These are phyloP conservation scores for Anarrhichthys ocellatus DNA, from an alignment of 2,113 vertebrate genomes.

Conservation along the genomic window DNA sequence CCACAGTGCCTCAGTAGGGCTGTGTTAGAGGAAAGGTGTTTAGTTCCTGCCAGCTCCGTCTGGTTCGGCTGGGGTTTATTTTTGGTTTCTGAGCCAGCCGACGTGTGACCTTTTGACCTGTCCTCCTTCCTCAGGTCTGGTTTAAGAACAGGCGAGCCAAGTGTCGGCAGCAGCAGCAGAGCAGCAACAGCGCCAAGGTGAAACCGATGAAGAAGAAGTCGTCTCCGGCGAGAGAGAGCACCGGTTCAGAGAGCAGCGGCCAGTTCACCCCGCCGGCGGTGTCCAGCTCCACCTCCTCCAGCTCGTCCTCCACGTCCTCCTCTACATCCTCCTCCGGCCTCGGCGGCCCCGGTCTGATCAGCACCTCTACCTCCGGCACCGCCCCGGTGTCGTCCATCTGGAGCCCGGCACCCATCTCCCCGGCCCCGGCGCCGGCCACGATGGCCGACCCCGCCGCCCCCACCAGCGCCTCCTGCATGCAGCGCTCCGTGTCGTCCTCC, in stretches of 20 bases:
- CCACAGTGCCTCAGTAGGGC: not conserved
- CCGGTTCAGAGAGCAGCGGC: conserved; percentile 93
- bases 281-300: conserved; percentile 88
- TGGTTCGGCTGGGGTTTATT: not conserved
- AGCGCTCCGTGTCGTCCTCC: conserved; percentile 82
- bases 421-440: conserved; percentile 83
- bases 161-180: conserved; percentile 93
- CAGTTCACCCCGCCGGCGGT: conserved; percentile 93
- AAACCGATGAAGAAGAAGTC: conserved; percentile 95
- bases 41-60: not conserved
- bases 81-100: not conserved
- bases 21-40: not conserved
- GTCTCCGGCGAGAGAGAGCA: conserved; percentile 92
- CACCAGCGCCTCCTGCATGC: conserved; percentile 92
- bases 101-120: conserved; percentile 27
- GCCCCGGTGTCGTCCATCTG: conserved; percentile 93
- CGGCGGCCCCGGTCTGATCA: conserved; percentile 65
- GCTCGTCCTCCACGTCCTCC: conserved; percentile 81
- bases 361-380: conserved; percentile 85
- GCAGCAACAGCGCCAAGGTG: conserved; percentile 86
- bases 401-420: conserved; percentile 96
- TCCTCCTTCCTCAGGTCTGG: conserved; percentile 88
- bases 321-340: conserved; percentile 76
- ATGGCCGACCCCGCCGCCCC: conserved; percentile 86
- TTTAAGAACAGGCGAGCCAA: conserved; percentile 93